A percentile compares a stretch with the other conserved stretches of the same genome.
Evolutionary conservation across 2,888 invertebrate species (phyloP).

Genomic region (Cheilosia pagana): DNA sequence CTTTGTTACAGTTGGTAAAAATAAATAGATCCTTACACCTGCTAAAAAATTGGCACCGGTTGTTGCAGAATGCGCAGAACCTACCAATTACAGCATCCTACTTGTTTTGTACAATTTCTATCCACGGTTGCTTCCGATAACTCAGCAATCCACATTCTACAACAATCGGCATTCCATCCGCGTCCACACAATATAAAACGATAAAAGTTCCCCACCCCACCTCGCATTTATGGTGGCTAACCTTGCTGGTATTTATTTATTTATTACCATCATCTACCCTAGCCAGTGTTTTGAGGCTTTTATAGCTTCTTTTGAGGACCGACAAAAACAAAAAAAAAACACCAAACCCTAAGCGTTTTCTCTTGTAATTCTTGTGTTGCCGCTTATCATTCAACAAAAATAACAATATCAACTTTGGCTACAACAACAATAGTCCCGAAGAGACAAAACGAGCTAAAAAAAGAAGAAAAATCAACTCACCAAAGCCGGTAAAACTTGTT

Average conservation of each 20-base stretch:
- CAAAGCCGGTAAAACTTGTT: slow-evolving; percentile 91
- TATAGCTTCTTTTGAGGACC: slow-evolving; percentile 17
- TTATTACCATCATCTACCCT: slow-evolving; percentile 38
- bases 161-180: slow-evolving; percentile 36
- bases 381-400: slow-evolving; percentile 31
- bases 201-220: slow-evolving; percentile 27
- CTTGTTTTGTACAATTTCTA: slow-evolving; percentile 26
- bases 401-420: slow-evolving; percentile 20
- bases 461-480: slow-evolving; percentile 82
- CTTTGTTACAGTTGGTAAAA: too few species aligned
- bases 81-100: slow-evolving; percentile 5
- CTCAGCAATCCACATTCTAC: slow-evolving; percentile 42
- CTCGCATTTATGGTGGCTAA: slow-evolving; percentile 32
- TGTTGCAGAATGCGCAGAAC: not conserved
- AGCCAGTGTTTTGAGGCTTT: slow-evolving; percentile 12
- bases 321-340: slow-evolving; percentile 19
- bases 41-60: too few species aligned
- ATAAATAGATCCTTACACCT: too few species aligned
- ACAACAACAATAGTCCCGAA: slow-evolving; percentile 14
- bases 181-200: slow-evolving; percentile 12
- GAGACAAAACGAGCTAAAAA: not conserved
- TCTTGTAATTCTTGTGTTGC: slow-evolving; percentile 36
- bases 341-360: slow-evolving; percentile 32
- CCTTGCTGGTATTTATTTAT: slow-evolving; percentile 53
- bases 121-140: slow-evolving; percentile 38